These are phyloP conservation scores for Poeciliopsis retropinna DNA, from an alignment of 2,113 vertebrate genomes.

Conservation along the genomic window DNA sequence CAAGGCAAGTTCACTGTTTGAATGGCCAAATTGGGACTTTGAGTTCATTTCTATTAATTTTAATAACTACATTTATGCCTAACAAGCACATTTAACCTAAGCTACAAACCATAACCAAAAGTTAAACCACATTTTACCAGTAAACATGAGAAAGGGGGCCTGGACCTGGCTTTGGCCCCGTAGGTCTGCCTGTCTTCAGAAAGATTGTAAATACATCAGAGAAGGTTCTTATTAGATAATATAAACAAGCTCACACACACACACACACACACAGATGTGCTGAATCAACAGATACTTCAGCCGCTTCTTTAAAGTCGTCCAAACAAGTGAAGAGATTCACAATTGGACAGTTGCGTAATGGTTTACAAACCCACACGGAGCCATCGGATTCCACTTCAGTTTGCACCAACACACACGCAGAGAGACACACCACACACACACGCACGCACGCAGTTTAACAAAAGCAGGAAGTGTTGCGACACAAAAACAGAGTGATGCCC, in stretches of 20 bases:
- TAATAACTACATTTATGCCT: background rate
- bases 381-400: background rate
- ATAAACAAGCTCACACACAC: constrained; percentile 3
- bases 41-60: background rate
- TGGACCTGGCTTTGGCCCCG: too few species aligned
- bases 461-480: background rate
- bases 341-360: background rate
- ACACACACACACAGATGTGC: background rate
- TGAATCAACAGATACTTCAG: constrained; percentile 13
- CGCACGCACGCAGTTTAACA: background rate
- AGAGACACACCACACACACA: too few species aligned
- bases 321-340: constrained; percentile 8
- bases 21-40: background rate
- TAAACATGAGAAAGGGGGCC: too few species aligned
- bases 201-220: background rate
- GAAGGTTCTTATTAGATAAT: background rate
- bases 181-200: background rate
- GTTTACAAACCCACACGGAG: background rate
- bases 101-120: background rate
- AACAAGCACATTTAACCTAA: background rate
- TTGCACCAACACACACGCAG: too few species aligned
- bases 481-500: background rate
- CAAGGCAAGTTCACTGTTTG: background rate
- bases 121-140: too few species aligned
- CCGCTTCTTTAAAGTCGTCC: constrained; percentile 7